Conservation (phyloP, 2,113 vertebrate species). For the Condylura cristata region DNA sequence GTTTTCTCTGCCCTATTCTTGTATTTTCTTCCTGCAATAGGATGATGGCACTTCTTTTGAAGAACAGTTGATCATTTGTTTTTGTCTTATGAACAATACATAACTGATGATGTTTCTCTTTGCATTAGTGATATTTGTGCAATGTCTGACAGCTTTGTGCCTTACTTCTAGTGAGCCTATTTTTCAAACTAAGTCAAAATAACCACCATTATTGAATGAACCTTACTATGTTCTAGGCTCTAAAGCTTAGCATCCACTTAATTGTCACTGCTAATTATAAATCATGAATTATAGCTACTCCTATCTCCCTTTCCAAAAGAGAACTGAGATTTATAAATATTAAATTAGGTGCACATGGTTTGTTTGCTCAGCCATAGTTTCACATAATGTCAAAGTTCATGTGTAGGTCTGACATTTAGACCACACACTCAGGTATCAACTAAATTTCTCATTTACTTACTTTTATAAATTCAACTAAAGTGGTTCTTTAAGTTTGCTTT, state of each 20-base stretch:
- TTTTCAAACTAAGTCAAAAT: slow-evolving; percentile 38
- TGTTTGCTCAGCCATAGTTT: not conserved
- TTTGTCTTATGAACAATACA: not conserved
- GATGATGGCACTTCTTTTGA: not conserved
- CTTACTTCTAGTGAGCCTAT: not conserved
- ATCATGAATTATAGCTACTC: not conserved
- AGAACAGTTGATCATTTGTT: not conserved
- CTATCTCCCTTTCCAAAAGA: not conserved
- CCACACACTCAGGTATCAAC: not conserved
- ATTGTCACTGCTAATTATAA: not conserved
- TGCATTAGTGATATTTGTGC: not conserved
- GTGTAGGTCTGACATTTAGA: not conserved
- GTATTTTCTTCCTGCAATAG: not conserved
- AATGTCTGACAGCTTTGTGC: slow-evolving; percentile 17
- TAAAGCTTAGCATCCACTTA: not conserved
- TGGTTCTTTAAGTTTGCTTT: not conserved
- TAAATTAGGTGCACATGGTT: not conserved
- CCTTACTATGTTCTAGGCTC: not conserved
- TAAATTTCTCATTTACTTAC: not conserved
- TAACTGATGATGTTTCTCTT: not conserved
- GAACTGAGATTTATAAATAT: not conserved
- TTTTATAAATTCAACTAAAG: not conserved
- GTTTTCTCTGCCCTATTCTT: not conserved
- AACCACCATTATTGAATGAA: not conserved
- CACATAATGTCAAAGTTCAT: not conserved